A percentile compares a stretch with the other conserved stretches of the same genome.
phyloP scores from a whole-genome alignment of 2,113 vertebrate species.

The Apodemus speciosus region DNA sequence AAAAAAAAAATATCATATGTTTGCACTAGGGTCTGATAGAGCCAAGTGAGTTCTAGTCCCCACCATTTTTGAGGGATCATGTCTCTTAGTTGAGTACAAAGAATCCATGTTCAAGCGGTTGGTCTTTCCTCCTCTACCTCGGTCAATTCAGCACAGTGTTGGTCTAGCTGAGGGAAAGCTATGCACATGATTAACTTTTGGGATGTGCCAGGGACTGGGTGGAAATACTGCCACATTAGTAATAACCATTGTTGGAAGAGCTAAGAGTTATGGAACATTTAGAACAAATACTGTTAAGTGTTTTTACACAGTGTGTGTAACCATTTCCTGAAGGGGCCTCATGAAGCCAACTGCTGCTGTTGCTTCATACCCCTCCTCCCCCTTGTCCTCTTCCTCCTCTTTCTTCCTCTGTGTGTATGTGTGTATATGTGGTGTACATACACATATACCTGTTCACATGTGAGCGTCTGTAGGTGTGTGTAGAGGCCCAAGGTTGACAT shows the following conservation, averaged over 20 bases:
- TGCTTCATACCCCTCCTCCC: background rate
- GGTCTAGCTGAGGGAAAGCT: background rate
- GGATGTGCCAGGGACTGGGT: background rate
- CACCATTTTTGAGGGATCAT: background rate
- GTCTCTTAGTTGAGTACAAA: background rate
- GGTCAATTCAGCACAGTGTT: background rate
- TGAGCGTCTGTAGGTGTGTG: background rate
- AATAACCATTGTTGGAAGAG: background rate
- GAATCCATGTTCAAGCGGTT: background rate
- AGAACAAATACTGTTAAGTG: background rate
- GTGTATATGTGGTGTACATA: background rate
- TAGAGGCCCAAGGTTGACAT: background rate
- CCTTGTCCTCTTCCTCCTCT: background rate
- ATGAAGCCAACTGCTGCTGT: background rate
- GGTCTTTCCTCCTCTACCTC: background rate
- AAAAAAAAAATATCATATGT: no score
- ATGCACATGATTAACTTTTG: background rate
- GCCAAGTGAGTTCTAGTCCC: background rate
- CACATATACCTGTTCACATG: no score
- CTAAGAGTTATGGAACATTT: conserved; percentile 13
- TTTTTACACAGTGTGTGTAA: conserved; percentile 3
- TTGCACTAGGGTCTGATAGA: background rate
- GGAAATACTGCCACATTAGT: background rate
- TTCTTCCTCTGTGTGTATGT: background rate
- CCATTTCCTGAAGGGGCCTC: background rate